Conservation (phyloP, 2,113 vertebrate species). For the Bos taurus region ARS-UCD2.0 NC_037330.1:49701001-49701500, state of each 20-base stretch:
- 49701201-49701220: not conserved
- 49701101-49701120: not conserved
- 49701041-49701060: not conserved
- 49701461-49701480: not conserved
- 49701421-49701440: not conserved
- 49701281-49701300: not conserved
- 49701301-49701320: not conserved
- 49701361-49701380: not conserved
- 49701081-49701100: not conserved
- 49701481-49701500: not conserved
- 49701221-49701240: not conserved
- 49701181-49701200: not conserved
- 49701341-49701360: not conserved
- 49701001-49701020: not conserved
- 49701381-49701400: not conserved
- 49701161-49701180: not conserved
- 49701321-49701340: not conserved
- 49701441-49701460: not conserved
- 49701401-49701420: not conserved
- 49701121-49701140: not conserved
- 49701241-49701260: not conserved
- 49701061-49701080: fast-evolving
- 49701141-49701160: not conserved
- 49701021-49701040: not conserved
- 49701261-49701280: not conserved